Evolutionary conservation across 2,113 vertebrate species (phyloP), one percentile per base, ranked within the genome.

Genomic region (Forbesichthys papilliferus): DNA sequence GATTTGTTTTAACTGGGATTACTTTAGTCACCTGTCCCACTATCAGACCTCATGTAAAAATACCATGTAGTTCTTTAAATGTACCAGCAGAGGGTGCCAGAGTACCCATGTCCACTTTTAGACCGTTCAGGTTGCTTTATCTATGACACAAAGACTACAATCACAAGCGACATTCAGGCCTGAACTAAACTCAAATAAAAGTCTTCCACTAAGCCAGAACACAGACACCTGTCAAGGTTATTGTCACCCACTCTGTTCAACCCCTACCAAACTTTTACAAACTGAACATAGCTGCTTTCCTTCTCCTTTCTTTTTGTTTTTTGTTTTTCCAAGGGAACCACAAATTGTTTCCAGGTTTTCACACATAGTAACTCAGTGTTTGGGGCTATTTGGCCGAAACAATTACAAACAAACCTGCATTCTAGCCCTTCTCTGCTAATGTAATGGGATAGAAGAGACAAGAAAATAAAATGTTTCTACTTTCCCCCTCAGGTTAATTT

Each of bases 261-360:
- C 68, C 64, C 73, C 66, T 58, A 73, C 51, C 72, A 46, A 72
- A 84, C 77, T 63, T 83, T 80, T 63, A 71, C 36, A 62, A 83
- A 78, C 80, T 81, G 70, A 74, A 78, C 86, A 86, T 84, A 69
- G 77, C 71, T 79, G 67, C 55, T 80, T 80, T 70, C 69, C 73
- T 73, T 69, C 67, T 56, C 73, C 18, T 54, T 65, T 27, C 56
- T 68, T 64, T 65, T 65, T 68, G 51, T 67, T 6, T 55, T 20
- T 49, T 58, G 3, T 27, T n/a, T 63, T 61, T 63, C 33, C 36
- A 53, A 36, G 49, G 61, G 68, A 84, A 84, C 82, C 87, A 78
- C 81, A 90, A 84, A 90, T 87, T 84, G 80, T 68, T 73, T 83
- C 83, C 84, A 87, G 67, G 79, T 78, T 89, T 84, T 87, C 84